Evolutionary conservation across 2,797 vertebrate species (phyloP), one percentile per base, ranked within the genome.

Genomic region (Melanogrammus aeglefinus): DNA sequence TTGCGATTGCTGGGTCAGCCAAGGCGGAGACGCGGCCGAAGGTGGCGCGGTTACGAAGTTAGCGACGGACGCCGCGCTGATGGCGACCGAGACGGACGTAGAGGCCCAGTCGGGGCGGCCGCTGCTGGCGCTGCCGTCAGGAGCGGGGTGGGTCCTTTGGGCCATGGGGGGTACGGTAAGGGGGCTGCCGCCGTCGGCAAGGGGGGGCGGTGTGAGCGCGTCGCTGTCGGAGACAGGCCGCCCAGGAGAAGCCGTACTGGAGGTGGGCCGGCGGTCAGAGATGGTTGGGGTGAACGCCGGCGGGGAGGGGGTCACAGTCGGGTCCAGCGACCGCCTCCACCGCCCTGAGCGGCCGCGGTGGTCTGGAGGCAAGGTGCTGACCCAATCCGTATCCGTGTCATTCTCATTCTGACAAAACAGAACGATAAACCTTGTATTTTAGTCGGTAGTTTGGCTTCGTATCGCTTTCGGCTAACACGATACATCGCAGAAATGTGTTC

Each of bases 271-370:
- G 83, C 74, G 89, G 38, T 82, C 84, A 21, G 91, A 79, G 57
- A 95, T 90, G 72, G 90, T 86, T 75, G 95, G 88, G 0, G 94
- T 92, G 79, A 96, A 95, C 78, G 86, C 79, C 0, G 90, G 82
- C 0, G 92, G 91, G 63, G 94, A 92, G 31, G 94, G 85, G 80
- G 92, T 90, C 33, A 91, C 87, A 88, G 90, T 90, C 73, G 94
- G 88, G 75, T 96, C 95, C 77, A 91, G 95, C 10, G 91, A 93
- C 78, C 97, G 96, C 91, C 96, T 96, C 79, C 91, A 94, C 18
- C 94, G 91, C 5, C 9, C 24, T 6, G 79, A 72, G 71, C 10
- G 74, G 70, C 79, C 84, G 85, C 57, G 82, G 83, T 83, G 86
- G 83, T 80, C 81, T 72, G 88, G 94, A 84, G 83, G 79, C 84